Evolutionary conservation across 2,888 invertebrate genomes (phyloP), one percentile per base, ranked within the genome.

Genomic region (Nymphalis urticae): DNA sequence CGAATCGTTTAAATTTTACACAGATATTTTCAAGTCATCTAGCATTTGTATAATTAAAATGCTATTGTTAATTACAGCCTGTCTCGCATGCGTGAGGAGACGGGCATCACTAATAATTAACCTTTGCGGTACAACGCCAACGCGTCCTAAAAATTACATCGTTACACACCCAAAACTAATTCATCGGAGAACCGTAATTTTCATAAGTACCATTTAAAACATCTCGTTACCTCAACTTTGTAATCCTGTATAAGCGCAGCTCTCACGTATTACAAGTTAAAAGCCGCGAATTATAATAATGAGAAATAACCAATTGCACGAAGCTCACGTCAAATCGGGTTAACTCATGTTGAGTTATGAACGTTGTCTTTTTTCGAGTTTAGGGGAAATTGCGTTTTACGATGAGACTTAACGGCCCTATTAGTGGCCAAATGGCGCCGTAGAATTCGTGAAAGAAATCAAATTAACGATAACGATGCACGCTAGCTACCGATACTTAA

Each of bases 391-490:
- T 87, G 79, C 79, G 77, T 83, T 86, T 86, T 83, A 82, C 80
- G 85, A 87, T 87, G 86, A 75, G 77, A 75, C 83, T 77, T 80
- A 77, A 80, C 77, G 76, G 78, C 78, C 83, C 79, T 84, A 88
- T 91, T 91, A 89, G 86, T 75, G 81, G 81, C 88, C 89, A 89
- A 90, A 89, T 89, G 90, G 88, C 83, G 87, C 81, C 72, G 80
- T 79, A 79, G 81, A 77, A 84, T 87, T 86, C 85, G 86, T 85
- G 84, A 87, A 89, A 85, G 84, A 87, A 91, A 89, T 89, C 86
- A 86, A 89, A 92, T 92, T 89, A 58, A 91, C 84, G 83, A 85
- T 90, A 90, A 90, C 86, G 86, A 88, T 82, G 84, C 92, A 90
- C 89, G 90, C 90, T 84, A 88, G 81, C 90, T 85, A 88, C 87